Evolutionary conservation across 2,888 invertebrate species (phyloP).

Genomic region (Hetaerina titia): DNA sequence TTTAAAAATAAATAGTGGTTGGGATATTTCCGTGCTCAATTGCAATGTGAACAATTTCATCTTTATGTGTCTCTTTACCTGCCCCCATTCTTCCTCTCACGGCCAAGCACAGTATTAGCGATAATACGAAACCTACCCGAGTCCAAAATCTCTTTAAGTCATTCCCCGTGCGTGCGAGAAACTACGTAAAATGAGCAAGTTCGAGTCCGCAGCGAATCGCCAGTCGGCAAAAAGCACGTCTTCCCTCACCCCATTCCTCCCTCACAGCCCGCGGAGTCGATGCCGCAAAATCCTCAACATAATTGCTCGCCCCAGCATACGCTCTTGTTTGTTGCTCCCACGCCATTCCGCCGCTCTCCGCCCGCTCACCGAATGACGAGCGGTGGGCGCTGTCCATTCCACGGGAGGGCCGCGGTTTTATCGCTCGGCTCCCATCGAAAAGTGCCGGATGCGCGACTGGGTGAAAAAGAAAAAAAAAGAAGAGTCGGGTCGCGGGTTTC

Average conservation of each 20-base stretch:
- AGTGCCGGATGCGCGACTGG: background rate
- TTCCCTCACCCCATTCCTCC: background rate
- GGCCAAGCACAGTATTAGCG: no score
- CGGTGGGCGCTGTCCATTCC: background rate
- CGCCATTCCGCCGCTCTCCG: background rate
- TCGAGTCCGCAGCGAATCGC: background rate
- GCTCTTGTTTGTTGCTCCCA: background rate
- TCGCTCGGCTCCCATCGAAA: slow-evolving; percentile 7
- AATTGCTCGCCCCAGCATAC: background rate
- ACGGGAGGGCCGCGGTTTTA: background rate
- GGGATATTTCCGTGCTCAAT: no score
- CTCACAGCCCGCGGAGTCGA: background rate
- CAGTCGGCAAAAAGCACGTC: background rate
- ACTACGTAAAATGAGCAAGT: no score
- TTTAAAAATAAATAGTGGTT: no score
- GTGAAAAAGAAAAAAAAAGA: background rate
- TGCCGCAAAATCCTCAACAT: background rate
- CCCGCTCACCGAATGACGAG: background rate
- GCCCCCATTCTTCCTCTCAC: no score
- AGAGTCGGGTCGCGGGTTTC: background rate
- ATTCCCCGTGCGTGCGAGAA: no score
- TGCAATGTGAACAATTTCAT: no score
- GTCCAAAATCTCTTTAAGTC: no score
- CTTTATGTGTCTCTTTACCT: no score
- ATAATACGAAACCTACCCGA: no score